Conservation (phyloP, 2,113 vertebrate genomes). For the Campylomormyrus numenius region DNA sequence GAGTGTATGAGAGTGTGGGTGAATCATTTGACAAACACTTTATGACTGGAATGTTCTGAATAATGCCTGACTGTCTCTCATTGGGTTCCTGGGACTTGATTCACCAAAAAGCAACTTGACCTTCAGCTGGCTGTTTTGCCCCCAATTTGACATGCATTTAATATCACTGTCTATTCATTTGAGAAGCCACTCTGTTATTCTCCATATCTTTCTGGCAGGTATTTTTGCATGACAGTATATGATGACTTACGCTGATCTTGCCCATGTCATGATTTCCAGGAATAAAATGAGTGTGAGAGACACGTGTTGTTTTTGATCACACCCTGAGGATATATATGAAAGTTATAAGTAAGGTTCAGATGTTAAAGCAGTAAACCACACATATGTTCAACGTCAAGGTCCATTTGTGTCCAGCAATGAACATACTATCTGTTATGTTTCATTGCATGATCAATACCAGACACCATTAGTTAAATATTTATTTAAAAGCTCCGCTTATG, state of each 20-base stretch:
- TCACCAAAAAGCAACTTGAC: not conserved
- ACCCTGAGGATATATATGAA: not conserved
- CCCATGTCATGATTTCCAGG: not conserved
- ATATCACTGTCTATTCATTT: not conserved
- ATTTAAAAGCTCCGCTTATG: not conserved
- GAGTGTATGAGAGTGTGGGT: not conserved
- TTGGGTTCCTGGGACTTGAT: not conserved
- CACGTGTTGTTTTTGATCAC: not conserved
- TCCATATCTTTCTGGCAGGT: not conserved
- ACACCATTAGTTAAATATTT: not conserved
- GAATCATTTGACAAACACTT: not conserved
- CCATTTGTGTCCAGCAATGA: not conserved
- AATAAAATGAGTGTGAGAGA: not conserved
- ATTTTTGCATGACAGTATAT: not conserved
- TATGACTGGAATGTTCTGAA: not conserved
- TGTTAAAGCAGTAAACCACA: not conserved
- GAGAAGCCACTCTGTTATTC: not conserved
- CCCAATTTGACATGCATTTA: not conserved
- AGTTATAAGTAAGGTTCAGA: not conserved
- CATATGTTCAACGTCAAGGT: not conserved
- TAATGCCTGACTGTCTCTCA: not conserved
- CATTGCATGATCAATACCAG: not conserved
- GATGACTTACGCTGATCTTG: not conserved
- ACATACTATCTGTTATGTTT: not conserved
- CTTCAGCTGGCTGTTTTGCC: not conserved